phyloP scores from a whole-genome alignment of 2,797 vertebrate genomes.

The Siniperca scherzeri region DNA sequence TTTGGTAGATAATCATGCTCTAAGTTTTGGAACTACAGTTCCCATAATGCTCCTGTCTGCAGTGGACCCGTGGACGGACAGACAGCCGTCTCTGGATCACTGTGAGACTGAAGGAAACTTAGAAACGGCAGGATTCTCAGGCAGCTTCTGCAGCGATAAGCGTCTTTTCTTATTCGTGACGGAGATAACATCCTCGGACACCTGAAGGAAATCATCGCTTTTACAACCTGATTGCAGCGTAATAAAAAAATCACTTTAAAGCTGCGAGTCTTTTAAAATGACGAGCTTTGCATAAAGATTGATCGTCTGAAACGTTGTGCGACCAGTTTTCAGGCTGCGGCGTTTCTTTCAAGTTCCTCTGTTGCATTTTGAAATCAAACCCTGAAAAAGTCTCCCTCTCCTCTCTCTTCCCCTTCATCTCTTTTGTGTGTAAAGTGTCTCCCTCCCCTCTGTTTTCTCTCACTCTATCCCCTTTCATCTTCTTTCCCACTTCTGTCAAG shows the following conservation, averaged over 20 bases:
- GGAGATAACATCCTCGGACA: neutral
- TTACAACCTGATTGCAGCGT: neutral
- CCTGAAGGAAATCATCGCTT: neutral
- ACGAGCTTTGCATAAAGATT: neutral
- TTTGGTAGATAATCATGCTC: too few relatives aligned
- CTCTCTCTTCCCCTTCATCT: conserved; percentile 10
- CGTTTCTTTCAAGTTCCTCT: neutral
- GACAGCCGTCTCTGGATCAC: too few relatives aligned
- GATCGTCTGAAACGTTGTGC: neutral
- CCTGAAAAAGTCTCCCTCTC: neutral
- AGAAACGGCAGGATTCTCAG: too few relatives aligned
- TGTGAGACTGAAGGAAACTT: too few relatives aligned
- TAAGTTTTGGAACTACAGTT: too few relatives aligned
- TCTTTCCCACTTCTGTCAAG: conserved; percentile 28
- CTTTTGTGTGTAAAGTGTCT: conserved; percentile 13
- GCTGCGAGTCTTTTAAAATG: conserved; percentile 2
- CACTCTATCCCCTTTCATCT: conserved; percentile 45
- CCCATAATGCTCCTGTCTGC: too few relatives aligned
- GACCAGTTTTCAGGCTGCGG: conserved; percentile 9
- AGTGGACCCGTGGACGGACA: too few relatives aligned
- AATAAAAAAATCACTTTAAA: conserved; percentile 10
- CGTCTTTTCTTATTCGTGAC: too few relatives aligned
- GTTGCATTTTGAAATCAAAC: conserved; percentile 6
- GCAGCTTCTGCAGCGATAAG: too few relatives aligned
- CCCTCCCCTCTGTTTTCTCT: conserved; percentile 14